Evolutionary conservation across 1,140 invertebrate species (phyloP).

Genomic region (Lineus longissimus): DNA sequence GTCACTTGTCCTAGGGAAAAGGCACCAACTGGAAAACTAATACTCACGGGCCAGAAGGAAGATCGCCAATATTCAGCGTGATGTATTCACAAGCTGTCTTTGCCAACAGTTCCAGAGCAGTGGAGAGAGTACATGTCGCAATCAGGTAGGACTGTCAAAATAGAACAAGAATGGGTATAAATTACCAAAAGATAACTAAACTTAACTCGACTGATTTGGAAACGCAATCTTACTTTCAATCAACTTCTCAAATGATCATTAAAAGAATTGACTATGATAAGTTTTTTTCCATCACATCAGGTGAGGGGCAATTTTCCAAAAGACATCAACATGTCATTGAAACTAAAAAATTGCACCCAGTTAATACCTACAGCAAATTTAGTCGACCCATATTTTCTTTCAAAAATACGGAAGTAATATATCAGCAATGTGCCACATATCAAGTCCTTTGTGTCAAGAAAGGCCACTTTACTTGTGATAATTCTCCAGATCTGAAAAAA

Average conservation of each 20-base stretch:
- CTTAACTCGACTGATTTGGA: no score
- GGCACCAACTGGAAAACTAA: no score
- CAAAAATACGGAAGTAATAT: conserved; percentile 61
- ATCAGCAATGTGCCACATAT: conserved; percentile 57
- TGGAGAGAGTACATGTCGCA: conserved; percentile 41
- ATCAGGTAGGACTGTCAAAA: conserved; percentile 53
- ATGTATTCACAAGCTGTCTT: conserved; percentile 22
- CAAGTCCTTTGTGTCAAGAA: conserved; percentile 59
- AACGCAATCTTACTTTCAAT: no score
- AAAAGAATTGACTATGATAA: no score
- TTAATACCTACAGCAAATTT: conserved; percentile 55
- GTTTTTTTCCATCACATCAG: no score
- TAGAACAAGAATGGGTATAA: conserved; percentile 13
- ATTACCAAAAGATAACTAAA: no score
- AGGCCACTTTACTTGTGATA: conserved; percentile 54
- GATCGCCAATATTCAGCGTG: conserved; percentile 23
- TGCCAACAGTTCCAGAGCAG: conserved; percentile 27
- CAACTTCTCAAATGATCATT: no score
- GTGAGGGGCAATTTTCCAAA: no score
- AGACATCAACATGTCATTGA: no score
- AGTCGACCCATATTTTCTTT: conserved; percentile 58
- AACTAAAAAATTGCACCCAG: no score
- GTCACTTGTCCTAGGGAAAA: no score
- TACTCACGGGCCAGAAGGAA: conserved; percentile 39
- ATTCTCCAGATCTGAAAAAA: conserved; percentile 55